phyloP scores from a whole-genome alignment of 2,797 vertebrate species.

The Myoxocephalus aenaeus region DNA sequence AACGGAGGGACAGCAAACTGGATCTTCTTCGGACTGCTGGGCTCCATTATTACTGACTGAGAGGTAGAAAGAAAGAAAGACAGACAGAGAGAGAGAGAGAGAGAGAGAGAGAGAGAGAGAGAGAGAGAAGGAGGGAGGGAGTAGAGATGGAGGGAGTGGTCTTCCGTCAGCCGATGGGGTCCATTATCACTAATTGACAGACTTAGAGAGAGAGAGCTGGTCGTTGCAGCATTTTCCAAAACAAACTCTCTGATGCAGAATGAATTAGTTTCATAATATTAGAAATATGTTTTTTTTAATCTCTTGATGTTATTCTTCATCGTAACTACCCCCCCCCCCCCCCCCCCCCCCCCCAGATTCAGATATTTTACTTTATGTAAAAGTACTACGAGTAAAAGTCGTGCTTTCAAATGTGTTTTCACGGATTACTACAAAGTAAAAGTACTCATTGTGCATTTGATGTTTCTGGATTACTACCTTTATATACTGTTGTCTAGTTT shows the following conservation, averaged over 20 bases:
- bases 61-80: slow-evolving; percentile 55
- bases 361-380: neutral
- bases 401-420: neutral
- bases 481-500: too few species aligned
- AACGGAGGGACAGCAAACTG: slow-evolving; percentile 92
- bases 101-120: slow-evolving; percentile 49
- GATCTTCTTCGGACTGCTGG: slow-evolving; percentile 97
- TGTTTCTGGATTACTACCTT: neutral
- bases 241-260: slow-evolving; percentile 13
- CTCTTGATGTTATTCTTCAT: neutral
- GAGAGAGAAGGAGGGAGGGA: slow-evolving; percentile 43
- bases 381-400: neutral
- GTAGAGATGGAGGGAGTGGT: slow-evolving; percentile 65
- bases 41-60: slow-evolving; percentile 87
- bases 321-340: too few species aligned
- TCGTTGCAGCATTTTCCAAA: slow-evolving; percentile 44
- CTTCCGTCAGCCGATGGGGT: slow-evolving; percentile 39
- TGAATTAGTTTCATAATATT: neutral
- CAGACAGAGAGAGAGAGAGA: slow-evolving; percentile 36
- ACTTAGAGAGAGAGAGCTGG: slow-evolving; percentile 22
- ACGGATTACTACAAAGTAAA: neutral
- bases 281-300: neutral
- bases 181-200: slow-evolving; percentile 76
- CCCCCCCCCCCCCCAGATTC: too few species aligned
- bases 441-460: neutral